A percentile compares a stretch with the other conserved stretches of the same genome.
Evolutionary conservation across 2,888 invertebrate genomes (phyloP).

Genomic region (Pterostichus madidus): DNA sequence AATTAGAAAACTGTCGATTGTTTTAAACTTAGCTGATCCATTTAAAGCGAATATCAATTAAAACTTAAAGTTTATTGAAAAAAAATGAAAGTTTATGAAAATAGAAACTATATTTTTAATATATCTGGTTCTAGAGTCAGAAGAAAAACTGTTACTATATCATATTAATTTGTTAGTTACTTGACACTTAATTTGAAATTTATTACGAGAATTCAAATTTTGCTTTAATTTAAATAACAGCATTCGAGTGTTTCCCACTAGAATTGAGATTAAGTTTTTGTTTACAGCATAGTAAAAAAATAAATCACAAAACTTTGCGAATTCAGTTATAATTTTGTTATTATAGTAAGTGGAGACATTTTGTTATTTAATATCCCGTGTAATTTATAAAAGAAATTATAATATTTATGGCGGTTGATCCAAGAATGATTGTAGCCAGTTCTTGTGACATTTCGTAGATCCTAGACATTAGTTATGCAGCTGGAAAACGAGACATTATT

Average conservation of each 20-base stretch:
- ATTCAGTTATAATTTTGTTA: background rate
- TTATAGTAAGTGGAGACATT: background rate
- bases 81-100: constrained; percentile 20
- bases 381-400: constrained; percentile 16
- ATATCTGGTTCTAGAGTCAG: too few species aligned
- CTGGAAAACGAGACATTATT: constrained; percentile 57
- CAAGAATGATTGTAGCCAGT: constrained; percentile 3
- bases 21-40: background rate
- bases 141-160: too few species aligned
- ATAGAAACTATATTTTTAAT: background rate
- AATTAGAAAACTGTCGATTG: constrained; percentile 13
- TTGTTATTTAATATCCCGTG: background rate
- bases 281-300: too few species aligned
- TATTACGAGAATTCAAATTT: too few species aligned
- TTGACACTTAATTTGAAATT: too few species aligned
- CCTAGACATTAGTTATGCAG: constrained; percentile 54
- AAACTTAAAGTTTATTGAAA: constrained; percentile 20
- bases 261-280: too few species aligned
- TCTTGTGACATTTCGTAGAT: constrained; percentile 24
- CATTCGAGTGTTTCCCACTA: too few species aligned
- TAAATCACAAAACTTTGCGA: too few species aligned
- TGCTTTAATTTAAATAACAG: too few species aligned
- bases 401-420: constrained; percentile 37
- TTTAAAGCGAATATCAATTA: background rate
- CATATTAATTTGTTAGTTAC: too few species aligned